Base-by-base conservation (phyloP, 2,797 vertebrate species). In the Tragelaphus eurycerus region DNA sequence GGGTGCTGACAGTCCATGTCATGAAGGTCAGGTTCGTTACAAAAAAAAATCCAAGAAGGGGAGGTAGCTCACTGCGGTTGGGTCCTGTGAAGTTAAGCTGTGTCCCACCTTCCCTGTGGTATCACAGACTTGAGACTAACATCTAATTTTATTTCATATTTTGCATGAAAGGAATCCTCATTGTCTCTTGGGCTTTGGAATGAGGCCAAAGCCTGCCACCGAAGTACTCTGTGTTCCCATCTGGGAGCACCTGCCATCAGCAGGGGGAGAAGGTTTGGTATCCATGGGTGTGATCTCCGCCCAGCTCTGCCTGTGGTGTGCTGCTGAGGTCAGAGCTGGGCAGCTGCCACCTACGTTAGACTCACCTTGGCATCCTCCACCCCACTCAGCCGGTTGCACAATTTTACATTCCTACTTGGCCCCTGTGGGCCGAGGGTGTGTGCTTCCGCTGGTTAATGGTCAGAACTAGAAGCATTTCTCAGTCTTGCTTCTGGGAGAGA, bases 1-100 rank as follows among this genome's bases (percentile, higher is more conserved):
- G 85, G 97, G 34, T 88, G 95, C 97, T 92, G 97, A 90, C 17
- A 0, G 12, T 92, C 84, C 52, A 23, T 38, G 14, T 81, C 67
- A 38, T 55, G 96, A 91, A 81, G 87, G 90, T 95, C 71, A 96
- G 52, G 86, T 93, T 76, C 88, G 55, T 83, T 84, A 2, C 48
- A 60, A 96, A 64, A 2, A 95, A 52, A 96, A 67, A n/a, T 60
- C 50, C 79, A 91, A 54, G 46, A 92, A 84, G 55, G 67, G 67
- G 84, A 84, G 54, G 38, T 7, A 11, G 31, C 89, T 52, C 46
- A 15, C 17, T 57, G 34, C 38, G 11, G 25, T 19, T 3, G 25
- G 89, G 29, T 92, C 43, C 2, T 17, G 13, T 89, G 67, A 88
- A 95, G 54, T 4, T 60, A 31, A 29, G 59, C 89, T 90, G 31